Evolutionary conservation across 1,140 invertebrate genomes (phyloP), one percentile per base, ranked within the genome.

Genomic region (Drosophila obscura): DNA sequence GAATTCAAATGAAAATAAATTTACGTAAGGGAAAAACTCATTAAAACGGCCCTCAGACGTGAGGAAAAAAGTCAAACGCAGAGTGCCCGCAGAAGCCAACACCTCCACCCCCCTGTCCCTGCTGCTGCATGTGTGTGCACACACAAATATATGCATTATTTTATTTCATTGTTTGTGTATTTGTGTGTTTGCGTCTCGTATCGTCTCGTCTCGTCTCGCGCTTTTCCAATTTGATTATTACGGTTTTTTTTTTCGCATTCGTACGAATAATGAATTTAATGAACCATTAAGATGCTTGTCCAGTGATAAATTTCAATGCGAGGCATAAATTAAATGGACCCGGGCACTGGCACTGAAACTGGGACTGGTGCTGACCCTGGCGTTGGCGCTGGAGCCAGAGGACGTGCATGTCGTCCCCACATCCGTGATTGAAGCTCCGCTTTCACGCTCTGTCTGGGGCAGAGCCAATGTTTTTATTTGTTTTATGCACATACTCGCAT

Each of bases 1-100:
- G 83, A 85, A 85, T 85, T 85, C 82, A 85, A 85, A 85, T 85
- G 78, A 85, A 87, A 85, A 85, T 85, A 85, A 85, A 85, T 85
- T 85, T 88, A 85, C 82, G 82, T 76, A 85, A 85, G 87, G 82
- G 83, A 85, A 88, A 84, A 85, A 82, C 82, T 85, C 83, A 85
- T 85, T 85, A 85, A 85, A 85, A 85, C 67, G 66, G 69, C 71
- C 53, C 53, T 62, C 83, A 82, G 83, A 68, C 83, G 74, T 64
- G 72, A 80, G 69, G 48, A 46, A 57, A 71, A 44, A 49, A 63
- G 31, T 24, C 9, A 16, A 45, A 31, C 28, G 2, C 7, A 7
- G 28, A 2, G 28, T 3, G 2, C 28, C 28, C 28, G 28, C 28
- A 28, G 28, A 7, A 28, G 28, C 28, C 19, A 19, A 19, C 19